Conservation (phyloP, 2,113 vertebrate species). For the Recurvirostra avosetta region DNA sequence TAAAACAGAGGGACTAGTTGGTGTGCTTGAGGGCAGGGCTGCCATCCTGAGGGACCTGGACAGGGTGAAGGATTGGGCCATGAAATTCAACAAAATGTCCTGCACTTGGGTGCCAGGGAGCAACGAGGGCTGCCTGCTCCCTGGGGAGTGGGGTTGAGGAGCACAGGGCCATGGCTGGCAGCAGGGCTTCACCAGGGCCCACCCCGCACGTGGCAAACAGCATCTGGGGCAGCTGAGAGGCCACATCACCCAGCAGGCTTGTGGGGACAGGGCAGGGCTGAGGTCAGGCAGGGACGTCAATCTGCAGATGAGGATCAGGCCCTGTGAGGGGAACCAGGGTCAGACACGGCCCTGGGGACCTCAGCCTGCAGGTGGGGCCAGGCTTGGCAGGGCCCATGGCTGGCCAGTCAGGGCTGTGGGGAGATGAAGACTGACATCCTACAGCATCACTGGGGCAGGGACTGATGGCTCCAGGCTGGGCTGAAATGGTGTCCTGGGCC, state of each 20-base stretch:
- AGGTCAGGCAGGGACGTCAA: background rate
- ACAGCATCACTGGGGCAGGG: background rate
- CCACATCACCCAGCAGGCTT: background rate
- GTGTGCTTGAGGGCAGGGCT: background rate
- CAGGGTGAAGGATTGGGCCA: background rate
- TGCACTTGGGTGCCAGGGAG: background rate
- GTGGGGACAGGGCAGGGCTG: background rate
- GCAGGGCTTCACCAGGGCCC: background rate
- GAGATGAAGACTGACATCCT: background rate
- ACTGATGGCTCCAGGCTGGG: background rate
- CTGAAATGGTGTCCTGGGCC: background rate
- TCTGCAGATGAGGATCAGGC: background rate
- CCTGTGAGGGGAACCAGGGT: background rate
- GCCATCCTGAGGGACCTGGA: background rate
- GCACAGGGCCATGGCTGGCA: background rate
- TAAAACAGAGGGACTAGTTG: background rate
- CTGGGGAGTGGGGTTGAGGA: background rate
- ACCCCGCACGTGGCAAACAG: background rate
- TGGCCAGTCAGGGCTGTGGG: background rate
- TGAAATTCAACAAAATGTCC: background rate
- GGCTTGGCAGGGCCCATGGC: background rate
- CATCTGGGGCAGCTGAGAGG: background rate
- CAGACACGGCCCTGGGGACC: background rate
- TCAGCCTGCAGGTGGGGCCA: background rate
- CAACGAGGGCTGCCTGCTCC: background rate